Percentiles rank a stretch among this genome's conserved stretches.
Evolutionary conservation across 2,797 vertebrate species (phyloP).

Genomic region (Forpus xanthops): DNA sequence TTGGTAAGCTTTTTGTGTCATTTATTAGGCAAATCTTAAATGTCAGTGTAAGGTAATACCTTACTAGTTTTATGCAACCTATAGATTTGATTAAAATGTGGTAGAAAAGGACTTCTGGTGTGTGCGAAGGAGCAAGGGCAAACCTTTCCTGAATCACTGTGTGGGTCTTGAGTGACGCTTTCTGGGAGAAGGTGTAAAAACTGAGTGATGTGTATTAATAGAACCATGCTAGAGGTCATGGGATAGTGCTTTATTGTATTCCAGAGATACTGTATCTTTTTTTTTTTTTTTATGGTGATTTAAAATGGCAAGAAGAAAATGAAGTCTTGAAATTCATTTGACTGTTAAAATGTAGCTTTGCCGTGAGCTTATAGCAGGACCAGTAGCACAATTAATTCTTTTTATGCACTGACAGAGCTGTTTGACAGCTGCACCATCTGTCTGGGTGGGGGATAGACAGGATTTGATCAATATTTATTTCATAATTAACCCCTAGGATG

Average conservation of each 20-base stretch:
- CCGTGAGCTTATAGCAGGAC: background rate
- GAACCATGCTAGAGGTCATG: background rate
- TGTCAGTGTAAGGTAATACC: background rate
- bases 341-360: slow-evolving; percentile 11
- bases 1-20: background rate
- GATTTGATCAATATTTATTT: slow-evolving; percentile 18
- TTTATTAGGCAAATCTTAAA: background rate
- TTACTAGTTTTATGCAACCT: background rate
- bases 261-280: slow-evolving; percentile 4
- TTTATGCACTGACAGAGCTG: background rate
- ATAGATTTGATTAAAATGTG: background rate
- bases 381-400: background rate
- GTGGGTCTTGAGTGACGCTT: background rate
- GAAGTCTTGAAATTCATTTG: slow-evolving; percentile 35
- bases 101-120: background rate
- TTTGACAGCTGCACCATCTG: slow-evolving; percentile 27
- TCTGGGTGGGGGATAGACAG: background rate
- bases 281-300: background rate
- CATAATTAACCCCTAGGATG: background rate
- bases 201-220: background rate
- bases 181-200: background rate
- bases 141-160: background rate
- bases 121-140: background rate
- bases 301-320: slow-evolving; percentile 37
- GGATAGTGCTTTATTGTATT: slow-evolving; percentile 15